Conservation (phyloP, 2,113 vertebrate genomes). For the Syrrhaptes paradoxus region DNA sequence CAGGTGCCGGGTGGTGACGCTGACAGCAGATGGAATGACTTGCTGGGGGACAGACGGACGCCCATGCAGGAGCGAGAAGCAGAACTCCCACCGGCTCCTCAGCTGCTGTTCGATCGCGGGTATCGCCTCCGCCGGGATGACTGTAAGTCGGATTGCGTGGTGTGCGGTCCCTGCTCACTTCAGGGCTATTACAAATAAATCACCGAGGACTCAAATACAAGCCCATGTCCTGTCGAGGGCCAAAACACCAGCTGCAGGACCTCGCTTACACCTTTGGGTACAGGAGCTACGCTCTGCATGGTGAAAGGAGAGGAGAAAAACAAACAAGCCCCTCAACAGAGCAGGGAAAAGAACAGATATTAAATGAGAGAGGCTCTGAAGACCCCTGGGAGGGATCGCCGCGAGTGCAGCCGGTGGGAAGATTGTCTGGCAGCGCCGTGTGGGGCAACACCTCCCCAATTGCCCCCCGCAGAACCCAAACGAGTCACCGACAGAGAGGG, state of each 20-base stretch:
- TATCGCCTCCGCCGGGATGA: not conserved
- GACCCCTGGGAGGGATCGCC: not conserved
- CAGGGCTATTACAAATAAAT: rapidly evolving
- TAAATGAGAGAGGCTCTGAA: not conserved
- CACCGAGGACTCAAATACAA: rapidly evolving
- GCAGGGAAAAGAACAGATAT: not conserved
- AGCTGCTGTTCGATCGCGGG: not conserved
- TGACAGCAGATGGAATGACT: not conserved
- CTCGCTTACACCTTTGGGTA: not conserved
- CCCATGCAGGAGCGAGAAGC: not conserved
- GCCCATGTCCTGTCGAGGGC: not conserved
- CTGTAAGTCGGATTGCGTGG: not conserved
- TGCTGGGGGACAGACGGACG: not conserved
- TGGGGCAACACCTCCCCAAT: not conserved
- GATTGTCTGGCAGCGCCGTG: not conserved
- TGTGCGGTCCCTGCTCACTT: rapidly evolving
- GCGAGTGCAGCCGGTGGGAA: not conserved
- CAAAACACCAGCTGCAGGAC: not conserved
- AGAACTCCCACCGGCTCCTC: rapidly evolving
- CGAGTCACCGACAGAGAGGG: not conserved
- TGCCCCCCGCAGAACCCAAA: not conserved
- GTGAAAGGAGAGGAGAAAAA: not conserved
- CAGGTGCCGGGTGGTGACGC: not conserved
- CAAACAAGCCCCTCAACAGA: not conserved
- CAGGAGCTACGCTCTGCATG: rapidly evolving